A percentile compares a stretch with the other conserved stretches of the same genome.
These are phyloP conservation scores for Bursaphelenchus okinawaensis DNA, from an alignment of 2,888 invertebrate species.

Conservation along the genomic window DNA sequence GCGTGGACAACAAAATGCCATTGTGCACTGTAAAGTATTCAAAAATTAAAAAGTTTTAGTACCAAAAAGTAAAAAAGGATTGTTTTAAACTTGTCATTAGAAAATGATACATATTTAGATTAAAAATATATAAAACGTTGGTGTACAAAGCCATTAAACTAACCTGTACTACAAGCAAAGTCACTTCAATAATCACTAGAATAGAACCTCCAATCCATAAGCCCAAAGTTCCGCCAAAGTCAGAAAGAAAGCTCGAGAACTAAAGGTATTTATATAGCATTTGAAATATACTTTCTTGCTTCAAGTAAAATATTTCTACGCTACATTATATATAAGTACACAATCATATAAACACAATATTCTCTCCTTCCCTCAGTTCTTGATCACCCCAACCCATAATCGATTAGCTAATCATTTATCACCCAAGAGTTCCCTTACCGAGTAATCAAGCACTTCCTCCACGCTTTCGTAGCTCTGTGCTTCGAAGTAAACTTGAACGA, in stretches of 20 bases:
- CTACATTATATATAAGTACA: too few relatives aligned
- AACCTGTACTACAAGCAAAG: background rate
- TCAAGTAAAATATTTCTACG: too few relatives aligned
- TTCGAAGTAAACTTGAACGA: slow-evolving; percentile 24
- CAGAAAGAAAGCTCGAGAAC: background rate
- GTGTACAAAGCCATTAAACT: too few relatives aligned
- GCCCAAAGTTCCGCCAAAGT: background rate
- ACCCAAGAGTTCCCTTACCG: background rate
- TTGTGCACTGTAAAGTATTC: background rate
- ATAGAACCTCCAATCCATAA: background rate
- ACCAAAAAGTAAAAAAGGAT: too few relatives aligned
- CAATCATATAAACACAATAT: background rate
- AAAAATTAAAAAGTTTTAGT: background rate
- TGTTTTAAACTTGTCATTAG: too few relatives aligned
- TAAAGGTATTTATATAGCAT: too few relatives aligned
- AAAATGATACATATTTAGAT: too few relatives aligned
- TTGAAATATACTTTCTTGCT: too few relatives aligned
- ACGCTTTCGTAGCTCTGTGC: slow-evolving; percentile 21
- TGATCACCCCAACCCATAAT: too few relatives aligned
- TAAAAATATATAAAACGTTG: too few relatives aligned
- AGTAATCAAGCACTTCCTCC: slow-evolving; percentile 9
- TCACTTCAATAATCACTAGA: background rate
- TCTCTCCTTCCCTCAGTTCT: too few relatives aligned
- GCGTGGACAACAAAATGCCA: background rate
- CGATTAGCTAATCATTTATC: too few relatives aligned